A percentile compares a stretch with the other conserved stretches of the same genome.
Conservation (phyloP, 2,888 invertebrate genomes). For the Spodoptera littoralis region DNA sequence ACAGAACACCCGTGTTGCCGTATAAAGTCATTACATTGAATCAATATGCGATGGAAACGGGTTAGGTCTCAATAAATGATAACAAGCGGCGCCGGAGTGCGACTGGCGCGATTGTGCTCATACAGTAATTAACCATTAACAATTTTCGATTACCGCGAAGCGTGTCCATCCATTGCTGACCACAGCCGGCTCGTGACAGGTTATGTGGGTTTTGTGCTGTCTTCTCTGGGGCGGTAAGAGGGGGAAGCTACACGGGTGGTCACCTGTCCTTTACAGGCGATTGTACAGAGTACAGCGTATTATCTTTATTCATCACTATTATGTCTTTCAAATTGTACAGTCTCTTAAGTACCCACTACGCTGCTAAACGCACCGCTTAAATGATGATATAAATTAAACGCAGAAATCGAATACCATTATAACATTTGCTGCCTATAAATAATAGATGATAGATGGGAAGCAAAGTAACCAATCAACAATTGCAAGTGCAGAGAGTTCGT, state of each 20-base stretch:
- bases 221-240: constrained; percentile 55
- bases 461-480: constrained; percentile 20
- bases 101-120: constrained; percentile 60
- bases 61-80: constrained; percentile 56
- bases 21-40: constrained; percentile 48
- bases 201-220: constrained; percentile 73
- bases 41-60: constrained; percentile 51
- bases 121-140: constrained; percentile 77
- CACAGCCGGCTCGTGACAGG: constrained; percentile 70
- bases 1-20: constrained; percentile 36
- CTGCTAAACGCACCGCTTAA: constrained; percentile 25
- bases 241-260: constrained; percentile 71
- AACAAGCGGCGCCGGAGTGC: constrained; percentile 52
- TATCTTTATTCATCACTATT: constrained; percentile 58
- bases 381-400: not conserved
- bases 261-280: constrained; percentile 68
- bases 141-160: constrained; percentile 81
- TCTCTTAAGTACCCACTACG: constrained; percentile 31
- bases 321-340: constrained; percentile 51
- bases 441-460: constrained; percentile 7
- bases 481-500: constrained; percentile 19
- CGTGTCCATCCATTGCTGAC: constrained; percentile 69
- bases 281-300: constrained; percentile 48
- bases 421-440: too few species aligned
- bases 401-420: too few species aligned